Percentiles rank a stretch among this genome's conserved stretches.
phyloP scores from a whole-genome alignment of 2,113 vertebrate species.

The Syngnathus floridae region DNA sequence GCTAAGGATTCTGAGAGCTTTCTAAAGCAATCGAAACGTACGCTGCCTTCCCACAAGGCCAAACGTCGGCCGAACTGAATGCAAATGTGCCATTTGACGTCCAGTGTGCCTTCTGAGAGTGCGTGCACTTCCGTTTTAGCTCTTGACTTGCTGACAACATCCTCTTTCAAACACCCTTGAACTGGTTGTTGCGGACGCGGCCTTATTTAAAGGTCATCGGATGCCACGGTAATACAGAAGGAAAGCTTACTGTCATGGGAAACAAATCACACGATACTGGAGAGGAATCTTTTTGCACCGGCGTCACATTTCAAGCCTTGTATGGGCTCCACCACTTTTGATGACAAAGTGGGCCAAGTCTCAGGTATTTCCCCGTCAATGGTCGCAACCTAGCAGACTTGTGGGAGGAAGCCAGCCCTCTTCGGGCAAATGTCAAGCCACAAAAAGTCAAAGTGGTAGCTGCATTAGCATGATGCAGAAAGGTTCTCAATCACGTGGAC shows the following conservation, averaged over 20 bases:
- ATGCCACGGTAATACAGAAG: neutral
- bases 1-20: constrained; percentile 39
- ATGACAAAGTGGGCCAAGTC: constrained; percentile 1
- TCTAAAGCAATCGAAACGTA: neutral
- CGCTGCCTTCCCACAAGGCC: constrained; percentile 7
- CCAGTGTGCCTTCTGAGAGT: constrained; percentile 55
- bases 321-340: neutral
- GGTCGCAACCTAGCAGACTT: constrained; percentile 4
- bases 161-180: constrained; percentile 46
- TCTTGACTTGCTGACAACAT: constrained; percentile 32
- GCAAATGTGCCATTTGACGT: constrained; percentile 40
- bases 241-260: neutral
- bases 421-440: neutral
- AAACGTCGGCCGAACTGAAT: constrained; percentile 35
- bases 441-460: constrained; percentile 2
- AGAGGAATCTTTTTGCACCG: neutral
- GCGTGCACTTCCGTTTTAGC: constrained; percentile 58
- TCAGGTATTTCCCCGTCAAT: constrained; percentile 6
- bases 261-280: neutral
- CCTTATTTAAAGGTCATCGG: constrained; percentile 56
- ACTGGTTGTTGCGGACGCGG: constrained; percentile 22
- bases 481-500: constrained; percentile 9
- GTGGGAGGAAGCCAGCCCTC: neutral
- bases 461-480: neutral
- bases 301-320: constrained; percentile 1